Conservation (phyloP, 1,140 invertebrate genomes). For the Megalopta genalis region DNA sequence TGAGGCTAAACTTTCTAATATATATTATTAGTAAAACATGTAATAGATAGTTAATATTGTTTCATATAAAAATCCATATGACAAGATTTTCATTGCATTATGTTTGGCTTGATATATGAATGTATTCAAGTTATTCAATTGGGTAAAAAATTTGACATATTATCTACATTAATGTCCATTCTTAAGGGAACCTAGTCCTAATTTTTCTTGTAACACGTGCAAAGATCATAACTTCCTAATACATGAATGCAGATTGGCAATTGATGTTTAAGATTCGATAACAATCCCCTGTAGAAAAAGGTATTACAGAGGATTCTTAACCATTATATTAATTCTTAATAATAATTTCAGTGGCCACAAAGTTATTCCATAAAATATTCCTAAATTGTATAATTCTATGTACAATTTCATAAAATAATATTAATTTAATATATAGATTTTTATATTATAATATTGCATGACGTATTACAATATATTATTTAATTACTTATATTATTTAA, state of each 20-base stretch:
- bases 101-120: conserved; percentile 24
- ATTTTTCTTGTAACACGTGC: conserved; percentile 12
- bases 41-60: not conserved
- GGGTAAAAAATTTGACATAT: conserved; percentile 47
- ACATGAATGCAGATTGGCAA: conserved; percentile 47
- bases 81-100: conserved; percentile 6
- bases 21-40: conserved; percentile 38
- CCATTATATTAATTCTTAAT: conserved; percentile 52
- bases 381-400: conserved; percentile 71
- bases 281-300: conserved; percentile 6
- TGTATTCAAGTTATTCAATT: conserved; percentile 7
- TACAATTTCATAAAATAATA: conserved; percentile 77
- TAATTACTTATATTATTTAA: conserved; percentile 67
- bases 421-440: conserved; percentile 73
- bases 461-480: conserved; percentile 68
- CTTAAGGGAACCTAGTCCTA: conserved; percentile 32
- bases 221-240: conserved; percentile 44
- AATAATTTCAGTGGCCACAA: conserved; percentile 61
- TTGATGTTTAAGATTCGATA: conserved; percentile 52
- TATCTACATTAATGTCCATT: conserved; percentile 35
- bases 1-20: conserved; percentile 33
- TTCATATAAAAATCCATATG: conserved; percentile 25
- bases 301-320: conserved; percentile 34
- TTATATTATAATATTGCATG: conserved; percentile 67
- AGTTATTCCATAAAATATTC: conserved; percentile 70